These are phyloP conservation scores for Heteropelma amictum DNA, from an alignment of 2,888 invertebrate species.

Conservation along the genomic window DNA sequence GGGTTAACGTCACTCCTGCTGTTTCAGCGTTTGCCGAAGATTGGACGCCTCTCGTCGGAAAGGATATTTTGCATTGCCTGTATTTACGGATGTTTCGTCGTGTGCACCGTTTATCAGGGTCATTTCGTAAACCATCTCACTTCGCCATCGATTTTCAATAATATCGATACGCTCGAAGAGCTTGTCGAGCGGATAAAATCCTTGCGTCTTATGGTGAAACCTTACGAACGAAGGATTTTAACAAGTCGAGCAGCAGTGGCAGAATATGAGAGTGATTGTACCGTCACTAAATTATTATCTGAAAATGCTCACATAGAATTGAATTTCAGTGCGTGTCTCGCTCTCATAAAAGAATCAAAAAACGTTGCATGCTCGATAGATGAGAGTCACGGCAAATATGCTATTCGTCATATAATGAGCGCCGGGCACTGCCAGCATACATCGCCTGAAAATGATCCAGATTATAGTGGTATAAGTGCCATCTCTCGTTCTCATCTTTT, in stretches of 20 bases:
- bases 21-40: conserved; percentile 46
- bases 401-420: conserved; percentile 15
- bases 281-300: no score
- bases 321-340: conserved; percentile 44
- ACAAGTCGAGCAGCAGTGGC: conserved; percentile 2
- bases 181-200: conserved; percentile 40
- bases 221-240: conserved; percentile 42
- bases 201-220: conserved; percentile 40
- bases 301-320: conserved; percentile 16
- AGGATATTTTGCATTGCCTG: conserved; percentile 47
- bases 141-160: conserved; percentile 29
- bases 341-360: not conserved
- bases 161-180: conserved; percentile 48
- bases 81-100: conserved; percentile 38
- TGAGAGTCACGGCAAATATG: conserved; percentile 32
- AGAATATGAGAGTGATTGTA: not conserved
- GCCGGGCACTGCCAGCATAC: no score
- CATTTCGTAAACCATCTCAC: conserved; percentile 50
- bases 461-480: not conserved
- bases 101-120: conserved; percentile 47
- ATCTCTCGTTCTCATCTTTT: not conserved
- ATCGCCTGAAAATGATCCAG: not conserved
- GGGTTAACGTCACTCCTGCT: conserved; percentile 36
- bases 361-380: conserved; percentile 54
- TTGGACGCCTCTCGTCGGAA: conserved; percentile 14